Conservation (phyloP, 2,888 invertebrate genomes). For the Lordiphosa fenestrarum region DNA sequence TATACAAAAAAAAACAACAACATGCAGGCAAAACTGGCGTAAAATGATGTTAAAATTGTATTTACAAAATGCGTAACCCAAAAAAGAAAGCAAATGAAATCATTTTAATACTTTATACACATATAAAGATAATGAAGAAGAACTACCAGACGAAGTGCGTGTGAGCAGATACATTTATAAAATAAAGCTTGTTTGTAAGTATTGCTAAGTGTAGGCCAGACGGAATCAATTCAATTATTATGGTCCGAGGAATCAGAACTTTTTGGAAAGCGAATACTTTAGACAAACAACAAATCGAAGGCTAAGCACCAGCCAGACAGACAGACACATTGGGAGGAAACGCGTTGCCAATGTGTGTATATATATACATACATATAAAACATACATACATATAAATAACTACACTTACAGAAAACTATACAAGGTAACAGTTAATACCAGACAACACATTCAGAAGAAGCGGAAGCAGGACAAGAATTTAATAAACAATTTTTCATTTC, state of each 20-base stretch:
- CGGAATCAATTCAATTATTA: conserved; percentile 51
- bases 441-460: conserved; percentile 17
- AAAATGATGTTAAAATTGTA: conserved; percentile 68
- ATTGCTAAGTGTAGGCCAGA: conserved; percentile 50
- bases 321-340: conserved; percentile 39
- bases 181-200: conserved; percentile 64
- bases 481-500: conserved; percentile 67
- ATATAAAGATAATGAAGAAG: conserved; percentile 41
- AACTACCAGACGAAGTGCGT: conserved; percentile 7
- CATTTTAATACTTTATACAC: conserved; percentile 77
- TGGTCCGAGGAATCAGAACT: too few species aligned
- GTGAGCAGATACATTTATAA: conserved; percentile 58
- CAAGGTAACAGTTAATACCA: conserved; percentile 50
- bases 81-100: conserved; percentile 52
- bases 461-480: conserved; percentile 59
- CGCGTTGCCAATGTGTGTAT: conserved; percentile 59
- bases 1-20: conserved; percentile 45
- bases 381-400: conserved; percentile 60
- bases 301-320: conserved; percentile 28
- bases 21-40: conserved; percentile 20
- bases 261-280: conserved; percentile 22
- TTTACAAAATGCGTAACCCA: conserved; percentile 72
- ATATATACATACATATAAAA: conserved; percentile 26
- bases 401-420: conserved; percentile 74
- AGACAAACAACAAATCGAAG: conserved; percentile 23